Evolutionary conservation across 2,113 vertebrate genomes (phyloP), one percentile per base, ranked within the genome.

Genomic region (Eudyptes chrysolophus): DNA sequence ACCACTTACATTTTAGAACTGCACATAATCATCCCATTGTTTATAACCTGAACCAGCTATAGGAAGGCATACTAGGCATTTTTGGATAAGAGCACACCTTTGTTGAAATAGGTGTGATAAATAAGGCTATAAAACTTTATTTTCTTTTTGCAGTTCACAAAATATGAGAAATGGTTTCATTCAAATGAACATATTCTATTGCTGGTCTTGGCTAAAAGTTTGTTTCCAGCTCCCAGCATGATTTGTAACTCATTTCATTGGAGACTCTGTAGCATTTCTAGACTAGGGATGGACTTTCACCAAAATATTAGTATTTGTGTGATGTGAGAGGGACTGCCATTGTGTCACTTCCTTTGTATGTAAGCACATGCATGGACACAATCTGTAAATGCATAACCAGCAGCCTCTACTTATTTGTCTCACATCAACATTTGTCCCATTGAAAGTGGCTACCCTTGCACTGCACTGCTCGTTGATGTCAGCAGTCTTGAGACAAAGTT

Each of bases 361-460:
- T 60, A 66, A 90, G 64, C 19, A 30, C 4, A 25, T 49, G 14
- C 64, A 40, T 15, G 16, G 83, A 46, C 51, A 51, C 26, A 76
- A 34, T 18, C n/a, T 2, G 2, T 36, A 25, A 64, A 94, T 46
- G 36, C 57, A 54, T 42, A 62, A 36, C 48, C 34, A 90, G 34
- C 32, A 61, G 14, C 5, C 15, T 77, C 36, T 76, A 17, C 8
- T 42, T 65, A 22, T 52, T 61, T 89, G 51, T 22, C 20, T 52
- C 36, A n/a, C 0, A 1, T 34, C 46, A 61, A 22, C 13, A 21
- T 72, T 46, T 86, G 38, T 60, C n/a, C 27, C 2, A 0, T 8
- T 48, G 29, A 58, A 80, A 42, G 62, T 42, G 16, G 36, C 66
- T 48, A 8, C 57, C 51, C 27, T 42, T 70, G 68, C 13, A 40